A percentile compares a stretch with the other conserved stretches of the same genome.
Evolutionary conservation across 2,797 vertebrate species (phyloP).

Genomic region (Hyperoplus lanceolatus): DNA sequence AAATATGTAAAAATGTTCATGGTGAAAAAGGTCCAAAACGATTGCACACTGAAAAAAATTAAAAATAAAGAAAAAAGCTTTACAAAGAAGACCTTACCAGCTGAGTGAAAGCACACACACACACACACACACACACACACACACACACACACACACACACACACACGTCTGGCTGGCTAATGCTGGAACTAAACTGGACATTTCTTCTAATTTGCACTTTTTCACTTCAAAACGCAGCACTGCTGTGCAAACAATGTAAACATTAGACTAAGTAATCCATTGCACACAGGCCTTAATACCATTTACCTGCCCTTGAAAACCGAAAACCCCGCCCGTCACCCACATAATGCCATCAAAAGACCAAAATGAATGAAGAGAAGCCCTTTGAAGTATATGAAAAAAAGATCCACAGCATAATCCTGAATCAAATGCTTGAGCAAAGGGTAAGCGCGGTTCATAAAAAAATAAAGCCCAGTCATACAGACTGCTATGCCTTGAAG

Average conservation of each 20-base stretch:
- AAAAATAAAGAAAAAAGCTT: not conserved
- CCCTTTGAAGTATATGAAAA: constrained; percentile 62
- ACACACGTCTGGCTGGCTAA: not conserved
- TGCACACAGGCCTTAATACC: constrained; percentile 35
- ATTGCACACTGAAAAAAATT: not conserved
- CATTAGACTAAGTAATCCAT: constrained; percentile 44
- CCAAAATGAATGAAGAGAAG: constrained; percentile 45
- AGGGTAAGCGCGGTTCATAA: constrained; percentile 45
- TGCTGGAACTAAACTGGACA: constrained; percentile 12
- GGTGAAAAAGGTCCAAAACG: constrained; percentile 21
- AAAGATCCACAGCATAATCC: constrained; percentile 56
- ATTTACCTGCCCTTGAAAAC: constrained; percentile 60
- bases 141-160: too few species aligned
- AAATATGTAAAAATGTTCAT: constrained; percentile 15
- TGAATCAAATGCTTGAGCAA: constrained; percentile 53
- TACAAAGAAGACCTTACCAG: not conserved
- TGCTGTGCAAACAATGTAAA: constrained; percentile 37
- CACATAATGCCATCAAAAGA: constrained; percentile 63
- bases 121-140: too few species aligned
- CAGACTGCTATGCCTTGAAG: constrained; percentile 26
- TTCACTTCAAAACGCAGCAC: constrained; percentile 13
- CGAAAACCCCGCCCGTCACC: constrained; percentile 43
- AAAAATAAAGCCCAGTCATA: constrained; percentile 47
- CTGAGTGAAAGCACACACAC: not conserved
- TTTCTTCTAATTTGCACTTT: constrained; percentile 20